Conservation (phyloP, 2,888 invertebrate genomes). For the Protophormia terraenovae region DNA sequence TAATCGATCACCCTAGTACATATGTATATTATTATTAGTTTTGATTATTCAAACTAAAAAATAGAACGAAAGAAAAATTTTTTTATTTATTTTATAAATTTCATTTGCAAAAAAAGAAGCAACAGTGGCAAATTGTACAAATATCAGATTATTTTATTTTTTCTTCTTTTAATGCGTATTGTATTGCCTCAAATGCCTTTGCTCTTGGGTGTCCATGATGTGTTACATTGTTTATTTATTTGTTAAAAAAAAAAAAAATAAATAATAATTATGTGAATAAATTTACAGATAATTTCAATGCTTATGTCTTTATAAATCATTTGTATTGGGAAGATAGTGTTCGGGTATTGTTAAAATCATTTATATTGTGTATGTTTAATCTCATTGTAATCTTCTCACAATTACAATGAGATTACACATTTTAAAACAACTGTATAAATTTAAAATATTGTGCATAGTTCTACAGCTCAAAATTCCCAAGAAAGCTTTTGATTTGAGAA, state of each 20-base stretch:
- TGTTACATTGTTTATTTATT: conserved; percentile 31
- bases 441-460: too few species aligned
- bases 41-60: background rate
- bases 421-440: background rate
- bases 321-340: conserved; percentile 36
- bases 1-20: too few species aligned
- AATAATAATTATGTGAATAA: background rate
- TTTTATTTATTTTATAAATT: conserved; percentile 24
- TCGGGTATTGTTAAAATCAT: background rate
- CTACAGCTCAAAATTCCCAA: too few species aligned
- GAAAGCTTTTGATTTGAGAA: too few species aligned
- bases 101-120: conserved; percentile 7
- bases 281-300: conserved; percentile 52
- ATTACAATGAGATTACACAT: background rate
- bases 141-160: background rate
- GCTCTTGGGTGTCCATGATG: conserved; percentile 57
- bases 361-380: background rate
- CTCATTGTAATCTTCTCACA: background rate
- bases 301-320: conserved; percentile 42
- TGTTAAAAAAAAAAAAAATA: conserved; percentile 6
- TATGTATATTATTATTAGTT: background rate
- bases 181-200: conserved; percentile 3
- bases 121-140: background rate
- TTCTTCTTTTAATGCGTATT: background rate
- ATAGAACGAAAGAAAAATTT: background rate